phyloP scores from a whole-genome alignment of 2,888 invertebrate species.

The Lysandra bellargus region DNA sequence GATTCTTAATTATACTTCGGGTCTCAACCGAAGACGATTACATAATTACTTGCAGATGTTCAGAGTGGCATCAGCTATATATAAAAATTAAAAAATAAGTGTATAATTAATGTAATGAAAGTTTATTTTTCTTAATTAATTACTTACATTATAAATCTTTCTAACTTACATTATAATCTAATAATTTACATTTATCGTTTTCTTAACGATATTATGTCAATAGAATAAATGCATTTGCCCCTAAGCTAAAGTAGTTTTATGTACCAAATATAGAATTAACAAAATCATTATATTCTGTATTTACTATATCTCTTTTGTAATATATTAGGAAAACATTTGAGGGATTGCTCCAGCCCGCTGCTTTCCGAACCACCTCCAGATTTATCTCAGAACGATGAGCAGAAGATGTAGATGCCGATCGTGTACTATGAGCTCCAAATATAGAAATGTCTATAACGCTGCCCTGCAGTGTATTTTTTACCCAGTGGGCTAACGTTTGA shows the following conservation, averaged over 20 bases:
- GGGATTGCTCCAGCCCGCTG: not conserved
- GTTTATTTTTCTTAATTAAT: no score
- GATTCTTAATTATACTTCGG: slow-evolving; percentile 17
- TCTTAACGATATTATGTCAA: no score
- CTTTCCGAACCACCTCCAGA: not conserved
- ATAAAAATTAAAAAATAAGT: no score
- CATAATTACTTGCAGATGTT: not conserved
- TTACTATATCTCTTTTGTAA: not conserved
- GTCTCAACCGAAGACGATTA: not conserved
- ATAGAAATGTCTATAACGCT: not conserved
- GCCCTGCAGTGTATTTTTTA: not conserved
- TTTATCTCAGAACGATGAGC: not conserved
- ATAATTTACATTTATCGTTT: no score
- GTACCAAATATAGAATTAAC: no score
- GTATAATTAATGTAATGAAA: no score
- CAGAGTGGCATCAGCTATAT: no score
- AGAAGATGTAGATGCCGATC: not conserved
- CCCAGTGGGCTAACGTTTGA: not conserved
- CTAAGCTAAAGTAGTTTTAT: no score
- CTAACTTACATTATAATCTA: no score
- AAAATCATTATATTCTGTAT: no score
- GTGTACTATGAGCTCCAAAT: not conserved
- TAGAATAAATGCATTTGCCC: no score
- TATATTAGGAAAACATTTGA: not conserved
- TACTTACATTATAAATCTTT: no score